phyloP scores from a whole-genome alignment of 2,888 invertebrate genomes.

The Pomacea canaliculata region DNA sequence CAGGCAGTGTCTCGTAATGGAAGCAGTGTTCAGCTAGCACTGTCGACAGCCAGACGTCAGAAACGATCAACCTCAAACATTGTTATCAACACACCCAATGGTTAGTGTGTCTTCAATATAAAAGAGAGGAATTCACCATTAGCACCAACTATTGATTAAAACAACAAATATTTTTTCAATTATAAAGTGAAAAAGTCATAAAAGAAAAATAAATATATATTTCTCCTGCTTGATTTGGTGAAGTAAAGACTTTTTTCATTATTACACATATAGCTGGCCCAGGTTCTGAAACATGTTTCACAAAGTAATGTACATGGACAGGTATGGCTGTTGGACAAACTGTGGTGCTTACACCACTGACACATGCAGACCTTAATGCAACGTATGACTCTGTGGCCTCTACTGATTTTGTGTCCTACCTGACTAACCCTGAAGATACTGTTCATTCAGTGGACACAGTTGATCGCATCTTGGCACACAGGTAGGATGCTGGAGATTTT shows the following conservation, averaged over 20 bases:
- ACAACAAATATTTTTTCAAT: too few species aligned
- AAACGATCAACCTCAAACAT: slow-evolving; percentile 6
- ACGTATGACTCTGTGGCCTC: slow-evolving; percentile 48
- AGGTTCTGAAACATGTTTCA: too few species aligned
- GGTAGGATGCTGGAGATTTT: slow-evolving; percentile 28
- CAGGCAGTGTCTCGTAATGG: slow-evolving; percentile 39
- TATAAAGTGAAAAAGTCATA: too few species aligned
- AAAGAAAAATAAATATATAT: too few species aligned
- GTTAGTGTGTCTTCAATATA: not conserved
- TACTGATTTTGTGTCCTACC: slow-evolving; percentile 42
- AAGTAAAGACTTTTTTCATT: too few species aligned
- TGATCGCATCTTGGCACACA: slow-evolving; percentile 39
- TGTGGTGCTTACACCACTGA: slow-evolving; percentile 36
- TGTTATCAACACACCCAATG: not conserved
- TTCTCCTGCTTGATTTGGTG: too few species aligned
- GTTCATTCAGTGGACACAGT: slow-evolving; percentile 29
- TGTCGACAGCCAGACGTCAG: not conserved
- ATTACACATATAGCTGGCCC: too few species aligned
- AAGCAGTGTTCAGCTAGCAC: slow-evolving; percentile 25
- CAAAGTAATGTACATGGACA: slow-evolving; percentile 16
- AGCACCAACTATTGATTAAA: too few species aligned
- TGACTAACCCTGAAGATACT: slow-evolving; percentile 42
- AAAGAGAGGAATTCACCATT: too few species aligned
- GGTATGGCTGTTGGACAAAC: slow-evolving; percentile 43
- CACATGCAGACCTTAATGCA: slow-evolving; percentile 30